Evolutionary conservation across 2,888 invertebrate genomes (phyloP).

Genomic region (Andricus quercusramuli): DNA sequence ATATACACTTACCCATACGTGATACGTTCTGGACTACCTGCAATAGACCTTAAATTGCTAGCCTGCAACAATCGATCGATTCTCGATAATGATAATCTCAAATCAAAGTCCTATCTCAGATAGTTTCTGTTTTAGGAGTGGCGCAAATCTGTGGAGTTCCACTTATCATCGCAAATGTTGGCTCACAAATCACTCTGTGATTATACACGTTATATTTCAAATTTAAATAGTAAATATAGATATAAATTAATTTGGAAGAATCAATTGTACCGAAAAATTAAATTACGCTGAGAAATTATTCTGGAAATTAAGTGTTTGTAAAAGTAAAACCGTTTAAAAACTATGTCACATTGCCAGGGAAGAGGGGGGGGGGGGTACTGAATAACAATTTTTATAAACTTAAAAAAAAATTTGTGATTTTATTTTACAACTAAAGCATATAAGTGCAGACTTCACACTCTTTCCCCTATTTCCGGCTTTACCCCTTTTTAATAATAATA

Average conservation of each 20-base stretch:
- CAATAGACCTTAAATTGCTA: slow-evolving; percentile 18
- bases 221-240: not conserved
- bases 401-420: no score
- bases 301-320: no score
- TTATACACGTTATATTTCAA: no score
- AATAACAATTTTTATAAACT: no score
- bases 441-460: no score
- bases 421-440: no score
- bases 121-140: slow-evolving; percentile 24
- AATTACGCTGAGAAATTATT: not conserved
- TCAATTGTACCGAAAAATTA: not conserved
- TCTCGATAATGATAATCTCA: slow-evolving; percentile 23
- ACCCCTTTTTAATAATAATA: no score
- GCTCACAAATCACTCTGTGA: no score
- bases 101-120: slow-evolving; percentile 13
- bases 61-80: slow-evolving; percentile 24
- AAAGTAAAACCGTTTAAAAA: no score
- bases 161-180: not conserved
- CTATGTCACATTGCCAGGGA: no score
- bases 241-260: not conserved
- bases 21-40: slow-evolving; percentile 3
- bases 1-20: slow-evolving; percentile 25
- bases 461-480: no score
- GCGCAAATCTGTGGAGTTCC: not conserved
- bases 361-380: no score